Evolutionary conservation across 2,797 vertebrate genomes (phyloP).

Genomic region (Characodon lateralis): DNA sequence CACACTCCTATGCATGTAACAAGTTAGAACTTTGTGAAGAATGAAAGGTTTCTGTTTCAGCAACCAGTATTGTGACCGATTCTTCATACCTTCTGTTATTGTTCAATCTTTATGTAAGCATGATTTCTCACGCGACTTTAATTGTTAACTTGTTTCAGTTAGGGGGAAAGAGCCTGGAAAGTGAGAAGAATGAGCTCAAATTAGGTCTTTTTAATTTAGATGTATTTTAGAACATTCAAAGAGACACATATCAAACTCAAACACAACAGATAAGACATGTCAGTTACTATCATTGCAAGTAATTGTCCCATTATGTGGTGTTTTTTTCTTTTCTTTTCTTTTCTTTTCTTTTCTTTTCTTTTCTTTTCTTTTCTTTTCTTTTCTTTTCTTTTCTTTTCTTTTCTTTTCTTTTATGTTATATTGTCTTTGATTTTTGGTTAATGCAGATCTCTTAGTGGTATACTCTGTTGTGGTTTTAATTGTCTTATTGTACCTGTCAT

Average conservation of each 20-base stretch:
- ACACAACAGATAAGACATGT: neutral
- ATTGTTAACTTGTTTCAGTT: conserved; percentile 32
- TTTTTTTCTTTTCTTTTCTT: neutral
- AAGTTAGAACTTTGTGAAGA: neutral
- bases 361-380: too few species aligned
- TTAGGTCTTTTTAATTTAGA: neutral
- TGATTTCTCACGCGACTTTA: conserved; percentile 7
- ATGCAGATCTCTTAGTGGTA: neutral
- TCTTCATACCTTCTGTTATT: conserved; percentile 29
- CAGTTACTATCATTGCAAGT: neutral
- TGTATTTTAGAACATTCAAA: neutral
- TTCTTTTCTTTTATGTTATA: neutral
- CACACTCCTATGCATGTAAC: neutral
- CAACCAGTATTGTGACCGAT: neutral
- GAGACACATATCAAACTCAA: neutral
- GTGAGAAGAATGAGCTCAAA: neutral
- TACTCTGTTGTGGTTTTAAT: neutral
- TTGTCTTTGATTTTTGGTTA: neutral
- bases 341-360: too few species aligned
- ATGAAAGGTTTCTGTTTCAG: neutral
- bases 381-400: neutral
- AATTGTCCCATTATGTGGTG: neutral
- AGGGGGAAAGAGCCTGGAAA: neutral
- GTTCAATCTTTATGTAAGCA: conserved; percentile 32
- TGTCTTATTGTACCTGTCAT: neutral